These are phyloP conservation scores for Acropternis orthonyx DNA, from an alignment of 2,797 vertebrate species.

Conservation along the genomic window DNA sequence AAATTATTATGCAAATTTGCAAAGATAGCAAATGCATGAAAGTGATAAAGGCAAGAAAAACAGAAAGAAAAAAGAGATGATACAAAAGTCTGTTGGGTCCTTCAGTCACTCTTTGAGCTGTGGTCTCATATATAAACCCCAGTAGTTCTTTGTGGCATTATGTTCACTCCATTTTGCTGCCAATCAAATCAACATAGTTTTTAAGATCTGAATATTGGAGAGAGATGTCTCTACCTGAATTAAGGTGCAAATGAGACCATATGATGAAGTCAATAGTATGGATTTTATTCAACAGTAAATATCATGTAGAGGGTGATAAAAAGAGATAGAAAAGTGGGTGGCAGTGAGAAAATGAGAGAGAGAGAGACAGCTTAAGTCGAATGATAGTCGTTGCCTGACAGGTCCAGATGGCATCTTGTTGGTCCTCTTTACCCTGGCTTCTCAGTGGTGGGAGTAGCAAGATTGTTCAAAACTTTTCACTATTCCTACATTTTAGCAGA, in stretches of 20 bases:
- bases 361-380: not conserved
- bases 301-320: not conserved
- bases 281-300: not conserved
- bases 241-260: not conserved
- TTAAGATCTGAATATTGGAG: not conserved
- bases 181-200: not conserved
- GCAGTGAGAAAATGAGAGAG: too few relatives aligned
- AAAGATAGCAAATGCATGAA: not conserved
- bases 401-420: not conserved
- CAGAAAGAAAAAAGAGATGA: not conserved
- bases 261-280: not conserved
- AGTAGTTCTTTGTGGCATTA: not conserved
- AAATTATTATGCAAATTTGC: not conserved
- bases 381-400: too few relatives aligned
- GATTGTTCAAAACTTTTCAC: not conserved
- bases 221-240: not conserved
- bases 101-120: not conserved
- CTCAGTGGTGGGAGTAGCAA: not conserved
- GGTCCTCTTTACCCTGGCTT: not conserved
- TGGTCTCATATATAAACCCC: not conserved
- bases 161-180: not conserved
- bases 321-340: not conserved
- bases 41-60: not conserved
- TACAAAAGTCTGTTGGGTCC: fast-evolving
- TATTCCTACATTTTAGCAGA: not conserved